Evolutionary conservation across 2,888 invertebrate species (phyloP), one percentile per base, ranked within the genome.

Genomic region (Drosophila planitibia): DNA sequence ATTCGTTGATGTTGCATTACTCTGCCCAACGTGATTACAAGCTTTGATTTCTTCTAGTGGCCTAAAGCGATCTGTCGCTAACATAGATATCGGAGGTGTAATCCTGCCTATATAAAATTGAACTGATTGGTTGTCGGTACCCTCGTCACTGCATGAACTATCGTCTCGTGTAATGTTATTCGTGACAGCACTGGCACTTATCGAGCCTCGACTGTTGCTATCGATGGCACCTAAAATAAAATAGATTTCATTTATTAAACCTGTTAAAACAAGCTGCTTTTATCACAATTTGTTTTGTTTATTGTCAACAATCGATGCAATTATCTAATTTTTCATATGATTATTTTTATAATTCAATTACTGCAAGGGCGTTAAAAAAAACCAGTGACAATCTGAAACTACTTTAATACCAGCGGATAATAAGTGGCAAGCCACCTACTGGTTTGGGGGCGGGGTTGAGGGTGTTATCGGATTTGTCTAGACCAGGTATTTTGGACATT

Each of bases 91-190:
- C 9, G 63, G 19, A 14, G 74, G 51, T 25, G 74, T 35, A 33
- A 72, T 30, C 30, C 79, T 79, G 37, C 91, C 90, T 62, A 91
- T 81, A 76, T 83, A 89, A 75, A 91, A 91, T 65, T 91, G 91
- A 30, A 91, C 91, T 55, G 92, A 91, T 75, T 91, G 91, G 74
- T 81, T 89, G 58, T 91, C 91, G 57, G 78, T 74, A 67, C 90
- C 91, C 66, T 93, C 93, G 61, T 92, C 93, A 75, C 92, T 92
- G 62, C 91, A 88, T 32, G 92, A 92, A 60, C 92, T 92, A 82
- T 93, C 93, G 70, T 92, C 93, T 28, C 91, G 91, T 54, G 82
- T 74, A 30, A 85, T 81, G 68, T 83, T 86, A 67, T 84, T 78
- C 32, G 85, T 76, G 41, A 75, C 64, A 55, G 79, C 63, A 60